Conservation (phyloP, 2,797 vertebrate species). For the Danio jaintianensis region DNA sequence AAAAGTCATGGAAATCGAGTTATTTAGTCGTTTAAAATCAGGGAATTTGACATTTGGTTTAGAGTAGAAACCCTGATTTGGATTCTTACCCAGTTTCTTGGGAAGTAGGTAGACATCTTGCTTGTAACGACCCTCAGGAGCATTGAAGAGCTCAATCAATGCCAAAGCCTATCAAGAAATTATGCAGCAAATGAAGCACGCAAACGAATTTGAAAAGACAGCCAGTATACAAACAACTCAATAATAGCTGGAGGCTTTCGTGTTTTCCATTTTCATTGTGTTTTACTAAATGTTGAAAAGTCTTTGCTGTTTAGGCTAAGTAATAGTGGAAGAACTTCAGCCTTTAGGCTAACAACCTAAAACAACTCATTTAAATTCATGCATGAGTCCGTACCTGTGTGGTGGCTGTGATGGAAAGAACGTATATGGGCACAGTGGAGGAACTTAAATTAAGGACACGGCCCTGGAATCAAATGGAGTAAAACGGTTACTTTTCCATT, state of each 20-base stretch:
- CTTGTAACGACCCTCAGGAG: constrained; percentile 91
- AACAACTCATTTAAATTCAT: constrained; percentile 8
- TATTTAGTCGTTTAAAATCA: too few species aligned
- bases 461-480: constrained; percentile 76
- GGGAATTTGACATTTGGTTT: too few species aligned
- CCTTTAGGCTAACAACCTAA: constrained; percentile 10
- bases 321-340: neutral
- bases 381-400: constrained; percentile 81
- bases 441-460: constrained; percentile 93
- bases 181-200: constrained; percentile 1
- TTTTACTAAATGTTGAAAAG: neutral
- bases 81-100: constrained; percentile 90
- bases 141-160: constrained; percentile 88
- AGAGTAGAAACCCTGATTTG: too few species aligned
- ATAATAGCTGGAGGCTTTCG: neutral
- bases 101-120: constrained; percentile 92
- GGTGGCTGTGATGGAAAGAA: constrained; percentile 92
- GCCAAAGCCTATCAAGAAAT: constrained; percentile 84
- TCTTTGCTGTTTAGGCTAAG: constrained; percentile 6
- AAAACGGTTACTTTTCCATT: constrained; percentile 30
- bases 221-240: neutral
- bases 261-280: neutral
- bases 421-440: constrained; percentile 92
- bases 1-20: too few species aligned
- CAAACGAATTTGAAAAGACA: neutral